Evolutionary conservation across 2,888 invertebrate genomes (phyloP).

Genomic region (Junonia oenone): DNA sequence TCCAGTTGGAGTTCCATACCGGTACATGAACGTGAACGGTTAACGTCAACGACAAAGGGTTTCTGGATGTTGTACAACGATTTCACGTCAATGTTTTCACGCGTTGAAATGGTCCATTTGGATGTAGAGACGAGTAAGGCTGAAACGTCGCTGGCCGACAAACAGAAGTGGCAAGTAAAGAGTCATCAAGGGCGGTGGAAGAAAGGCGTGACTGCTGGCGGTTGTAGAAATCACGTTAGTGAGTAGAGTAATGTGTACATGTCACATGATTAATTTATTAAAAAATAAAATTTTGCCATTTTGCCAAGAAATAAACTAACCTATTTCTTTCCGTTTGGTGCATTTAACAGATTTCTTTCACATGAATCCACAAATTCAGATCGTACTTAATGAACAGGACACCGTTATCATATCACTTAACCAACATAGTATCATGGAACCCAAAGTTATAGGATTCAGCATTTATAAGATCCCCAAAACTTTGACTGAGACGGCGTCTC

Average conservation of each 20-base stretch:
- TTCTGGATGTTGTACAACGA: constrained; percentile 92
- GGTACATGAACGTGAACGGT: constrained; percentile 85
- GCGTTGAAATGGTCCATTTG: constrained; percentile 90
- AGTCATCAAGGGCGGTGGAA: constrained; percentile 93
- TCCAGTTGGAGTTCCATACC: constrained; percentile 86
- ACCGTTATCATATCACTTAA: constrained; percentile 89
- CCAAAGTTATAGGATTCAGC: constrained; percentile 95
- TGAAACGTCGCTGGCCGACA: constrained; percentile 88
- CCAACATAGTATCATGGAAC: constrained; percentile 94
- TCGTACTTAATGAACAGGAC: constrained; percentile 84
- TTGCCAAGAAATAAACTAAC: no score
- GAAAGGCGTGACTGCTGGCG: constrained; percentile 92
- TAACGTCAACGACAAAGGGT: constrained; percentile 84
- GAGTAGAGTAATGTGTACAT: constrained; percentile 35
- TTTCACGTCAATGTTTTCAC: constrained; percentile 89
- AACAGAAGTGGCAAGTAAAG: constrained; percentile 90
- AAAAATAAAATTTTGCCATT: no score
- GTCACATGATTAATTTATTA: no score
- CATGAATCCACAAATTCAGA: constrained; percentile 93
- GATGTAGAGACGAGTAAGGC: constrained; percentile 92
- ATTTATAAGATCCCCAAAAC: constrained; percentile 87
- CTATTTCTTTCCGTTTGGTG: no score
- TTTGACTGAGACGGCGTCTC: constrained; percentile 86
- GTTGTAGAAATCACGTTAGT: constrained; percentile 92
- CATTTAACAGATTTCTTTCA: constrained; percentile 87